Percentiles rank a stretch among this genome's conserved stretches.
phyloP scores from a whole-genome alignment of 2,113 vertebrate genomes.

The Phalacrocorax aristotelis region DNA sequence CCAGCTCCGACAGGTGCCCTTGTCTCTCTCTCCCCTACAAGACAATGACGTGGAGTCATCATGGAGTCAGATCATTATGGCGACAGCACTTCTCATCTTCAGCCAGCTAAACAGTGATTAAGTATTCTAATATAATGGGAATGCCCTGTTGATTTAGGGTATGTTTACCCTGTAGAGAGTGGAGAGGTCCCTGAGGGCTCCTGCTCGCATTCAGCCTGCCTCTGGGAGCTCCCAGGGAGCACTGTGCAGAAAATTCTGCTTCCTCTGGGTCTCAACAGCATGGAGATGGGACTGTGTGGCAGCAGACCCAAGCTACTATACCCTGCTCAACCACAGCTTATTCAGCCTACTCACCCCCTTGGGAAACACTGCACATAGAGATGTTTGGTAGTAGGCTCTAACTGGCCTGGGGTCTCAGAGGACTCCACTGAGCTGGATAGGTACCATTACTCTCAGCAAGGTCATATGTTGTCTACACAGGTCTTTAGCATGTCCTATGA shows the following conservation, averaged over 20 bases:
- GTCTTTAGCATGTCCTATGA: neutral
- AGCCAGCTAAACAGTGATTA: neutral
- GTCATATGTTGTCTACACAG: too few relatives aligned
- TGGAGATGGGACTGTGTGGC: neutral
- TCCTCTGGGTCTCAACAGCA: neutral
- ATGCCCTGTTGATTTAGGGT: neutral
- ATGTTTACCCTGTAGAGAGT: neutral
- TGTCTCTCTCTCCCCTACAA: neutral
- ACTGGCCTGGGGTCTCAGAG: neutral
- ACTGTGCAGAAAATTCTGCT: neutral
- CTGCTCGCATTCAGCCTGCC: neutral
- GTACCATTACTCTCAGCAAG: neutral
- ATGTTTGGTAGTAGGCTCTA: neutral
- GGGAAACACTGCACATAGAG: neutral
- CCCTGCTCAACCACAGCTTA: fast-evolving
- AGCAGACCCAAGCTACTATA: neutral
- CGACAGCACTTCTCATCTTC: neutral
- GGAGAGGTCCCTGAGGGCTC: neutral
- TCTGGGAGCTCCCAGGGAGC: neutral
- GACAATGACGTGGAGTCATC: neutral
- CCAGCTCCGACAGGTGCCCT: neutral
- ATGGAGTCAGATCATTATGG: neutral
- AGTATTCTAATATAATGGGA: neutral
- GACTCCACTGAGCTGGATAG: neutral
- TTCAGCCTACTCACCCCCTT: neutral